Conservation (phyloP, 2,888 invertebrate genomes). For the Quadroppia sp. region DNA sequence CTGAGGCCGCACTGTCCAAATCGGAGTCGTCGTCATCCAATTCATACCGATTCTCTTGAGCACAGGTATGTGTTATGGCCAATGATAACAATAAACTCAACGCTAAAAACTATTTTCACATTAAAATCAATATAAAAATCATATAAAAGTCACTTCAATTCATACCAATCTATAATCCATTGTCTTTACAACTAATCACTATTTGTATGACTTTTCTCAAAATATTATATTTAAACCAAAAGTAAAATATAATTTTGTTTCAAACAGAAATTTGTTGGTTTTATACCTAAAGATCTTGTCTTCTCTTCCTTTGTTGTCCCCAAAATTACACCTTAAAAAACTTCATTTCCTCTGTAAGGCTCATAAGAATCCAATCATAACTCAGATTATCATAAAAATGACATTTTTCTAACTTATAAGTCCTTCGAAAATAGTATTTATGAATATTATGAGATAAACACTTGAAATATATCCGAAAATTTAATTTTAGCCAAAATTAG, state of each 20-base stretch:
- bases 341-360: no score
- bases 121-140: neutral
- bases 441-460: no score
- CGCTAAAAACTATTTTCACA: neutral
- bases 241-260: neutral
- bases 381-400: no score
- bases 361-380: no score
- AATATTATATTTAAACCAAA: neutral
- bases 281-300: neutral
- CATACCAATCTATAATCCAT: slow-evolving; percentile 34
- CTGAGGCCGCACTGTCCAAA: slow-evolving; percentile 5
- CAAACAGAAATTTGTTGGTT: neutral
- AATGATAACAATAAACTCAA: neutral
- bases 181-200: neutral
- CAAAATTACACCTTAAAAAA: no score
- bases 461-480: no score
- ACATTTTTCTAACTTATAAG: no score
- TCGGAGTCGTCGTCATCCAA: neutral
- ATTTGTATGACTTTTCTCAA: no score
- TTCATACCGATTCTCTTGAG: neutral
- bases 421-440: no score
- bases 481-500: no score
- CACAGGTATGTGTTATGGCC: slow-evolving; percentile 19
- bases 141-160: neutral
- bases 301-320: no score